A percentile compares a stretch with the other conserved stretches of the same genome.
Evolutionary conservation across 1,140 invertebrate genomes (phyloP).

Genomic region (Agrypnia vestita): DNA sequence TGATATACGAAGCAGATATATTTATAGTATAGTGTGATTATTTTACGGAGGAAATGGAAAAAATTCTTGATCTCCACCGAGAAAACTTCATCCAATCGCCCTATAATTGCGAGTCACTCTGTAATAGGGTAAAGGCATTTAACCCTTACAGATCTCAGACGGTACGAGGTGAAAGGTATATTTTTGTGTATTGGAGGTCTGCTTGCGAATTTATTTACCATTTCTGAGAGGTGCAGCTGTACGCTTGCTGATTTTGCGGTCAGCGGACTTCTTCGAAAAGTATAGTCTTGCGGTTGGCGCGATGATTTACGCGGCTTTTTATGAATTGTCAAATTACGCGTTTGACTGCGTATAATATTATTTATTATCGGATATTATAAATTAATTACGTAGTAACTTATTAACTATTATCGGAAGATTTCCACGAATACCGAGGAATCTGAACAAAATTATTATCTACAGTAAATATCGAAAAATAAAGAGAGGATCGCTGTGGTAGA

Average conservation of each 20-base stretch:
- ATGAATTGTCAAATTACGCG: background rate
- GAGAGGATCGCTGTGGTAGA: too few relatives aligned
- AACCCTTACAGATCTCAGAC: too few relatives aligned
- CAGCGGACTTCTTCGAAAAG: slow-evolving; percentile 7
- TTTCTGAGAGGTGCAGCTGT: background rate
- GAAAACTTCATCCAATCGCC: background rate
- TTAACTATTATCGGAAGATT: too few relatives aligned
- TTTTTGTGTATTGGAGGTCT: background rate
- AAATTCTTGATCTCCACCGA: background rate
- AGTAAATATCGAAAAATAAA: too few relatives aligned
- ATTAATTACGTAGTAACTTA: too few relatives aligned
- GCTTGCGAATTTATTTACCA: background rate
- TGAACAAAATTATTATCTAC: too few relatives aligned
- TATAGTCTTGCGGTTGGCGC: slow-evolving; percentile 2
- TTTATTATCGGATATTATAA: too few relatives aligned
- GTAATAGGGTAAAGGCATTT: background rate
- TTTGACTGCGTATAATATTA: background rate
- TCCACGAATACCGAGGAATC: too few relatives aligned
- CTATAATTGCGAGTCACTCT: background rate
- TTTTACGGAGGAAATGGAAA: slow-evolving; percentile 23
- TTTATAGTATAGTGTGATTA: background rate
- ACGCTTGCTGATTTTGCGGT: background rate
- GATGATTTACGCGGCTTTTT: background rate
- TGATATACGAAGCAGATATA: background rate
- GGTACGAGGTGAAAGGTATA: too few relatives aligned